Evolutionary conservation across 2,888 invertebrate species (phyloP).

Genomic region (Acrocyrtus sp.): DNA sequence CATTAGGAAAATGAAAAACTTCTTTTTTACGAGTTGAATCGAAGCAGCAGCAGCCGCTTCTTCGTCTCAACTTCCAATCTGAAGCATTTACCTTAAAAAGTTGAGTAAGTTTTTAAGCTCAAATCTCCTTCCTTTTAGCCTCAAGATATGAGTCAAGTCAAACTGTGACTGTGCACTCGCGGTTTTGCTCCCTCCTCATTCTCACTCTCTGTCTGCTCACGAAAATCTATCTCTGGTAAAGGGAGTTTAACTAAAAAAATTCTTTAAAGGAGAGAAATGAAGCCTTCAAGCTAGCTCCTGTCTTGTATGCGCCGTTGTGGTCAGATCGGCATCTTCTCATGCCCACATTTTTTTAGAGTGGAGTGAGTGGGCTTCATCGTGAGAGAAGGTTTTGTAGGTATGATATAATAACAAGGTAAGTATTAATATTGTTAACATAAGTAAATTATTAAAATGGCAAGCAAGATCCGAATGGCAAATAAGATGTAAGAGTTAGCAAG

Average conservation of each 20-base stretch:
- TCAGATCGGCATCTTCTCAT: neutral
- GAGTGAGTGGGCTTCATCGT: neutral
- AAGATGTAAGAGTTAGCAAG: neutral
- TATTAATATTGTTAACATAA: neutral
- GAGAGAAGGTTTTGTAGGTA: neutral
- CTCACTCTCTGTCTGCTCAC: too few species aligned
- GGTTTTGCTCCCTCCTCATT: too few species aligned
- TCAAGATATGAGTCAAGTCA: too few species aligned
- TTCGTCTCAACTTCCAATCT: too few species aligned
- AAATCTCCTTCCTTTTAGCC: too few species aligned
- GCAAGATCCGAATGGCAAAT: neutral
- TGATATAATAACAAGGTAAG: neutral
- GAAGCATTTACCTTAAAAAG: too few species aligned
- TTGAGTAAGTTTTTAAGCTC: too few species aligned
- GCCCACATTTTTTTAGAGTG: neutral
- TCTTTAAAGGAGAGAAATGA: neutral
- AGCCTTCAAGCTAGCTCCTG: neutral
- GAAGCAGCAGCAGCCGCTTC: too few species aligned
- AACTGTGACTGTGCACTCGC: too few species aligned
- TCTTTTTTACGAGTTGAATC: too few species aligned
- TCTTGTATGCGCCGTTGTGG: neutral
- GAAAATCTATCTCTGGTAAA: too few species aligned
- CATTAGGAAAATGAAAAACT: constrained; percentile 39
- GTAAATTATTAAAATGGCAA: constrained; percentile 1
- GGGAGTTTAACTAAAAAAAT: too few species aligned